Evolutionary conservation across 2,797 vertebrate genomes (phyloP).

Genomic region (Melanotaenia maccullochi): DNA sequence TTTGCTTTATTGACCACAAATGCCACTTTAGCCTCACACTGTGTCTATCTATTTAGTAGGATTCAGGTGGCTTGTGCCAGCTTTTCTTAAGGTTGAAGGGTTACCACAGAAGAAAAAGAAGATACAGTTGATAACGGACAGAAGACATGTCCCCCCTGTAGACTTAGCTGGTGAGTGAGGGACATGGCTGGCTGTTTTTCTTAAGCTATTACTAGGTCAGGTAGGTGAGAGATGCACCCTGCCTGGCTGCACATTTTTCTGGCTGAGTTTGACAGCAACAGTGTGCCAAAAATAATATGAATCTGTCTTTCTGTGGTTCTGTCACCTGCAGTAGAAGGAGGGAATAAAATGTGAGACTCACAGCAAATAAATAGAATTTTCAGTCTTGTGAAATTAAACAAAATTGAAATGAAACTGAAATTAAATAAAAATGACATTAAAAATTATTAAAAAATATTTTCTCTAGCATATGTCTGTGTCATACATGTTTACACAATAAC

Average conservation of each 20-base stretch:
- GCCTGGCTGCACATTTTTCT: constrained; percentile 21
- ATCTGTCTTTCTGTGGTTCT: constrained; percentile 36
- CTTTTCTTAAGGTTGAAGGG: constrained; percentile 1
- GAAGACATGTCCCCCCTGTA: constrained; percentile 1
- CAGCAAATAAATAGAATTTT: constrained; percentile 27
- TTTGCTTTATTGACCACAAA: constrained; percentile 15
- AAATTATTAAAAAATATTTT: no score
- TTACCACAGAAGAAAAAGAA: constrained; percentile 10
- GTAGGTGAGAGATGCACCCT: constrained; percentile 39
- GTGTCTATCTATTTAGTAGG: neutral
- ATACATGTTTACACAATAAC: neutral
- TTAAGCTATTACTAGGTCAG: constrained; percentile 61
- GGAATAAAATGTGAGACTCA: constrained; percentile 13
- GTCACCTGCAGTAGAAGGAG: constrained; percentile 23
- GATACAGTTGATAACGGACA: constrained; percentile 23
- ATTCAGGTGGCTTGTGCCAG: constrained; percentile 4
- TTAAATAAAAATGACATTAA: neutral
- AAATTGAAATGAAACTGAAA: neutral
- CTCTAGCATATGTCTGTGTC: neutral
- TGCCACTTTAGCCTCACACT: constrained; percentile 16
- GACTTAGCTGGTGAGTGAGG: constrained; percentile 20
- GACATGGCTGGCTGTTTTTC: constrained; percentile 35
- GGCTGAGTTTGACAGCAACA: constrained; percentile 43
- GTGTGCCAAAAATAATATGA: constrained; percentile 44
- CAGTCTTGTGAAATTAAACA: neutral